Percentiles rank a stretch among this genome's conserved stretches.
Evolutionary conservation across 2,113 vertebrate genomes (phyloP).

Genomic region (Rostratula benghalensis): DNA sequence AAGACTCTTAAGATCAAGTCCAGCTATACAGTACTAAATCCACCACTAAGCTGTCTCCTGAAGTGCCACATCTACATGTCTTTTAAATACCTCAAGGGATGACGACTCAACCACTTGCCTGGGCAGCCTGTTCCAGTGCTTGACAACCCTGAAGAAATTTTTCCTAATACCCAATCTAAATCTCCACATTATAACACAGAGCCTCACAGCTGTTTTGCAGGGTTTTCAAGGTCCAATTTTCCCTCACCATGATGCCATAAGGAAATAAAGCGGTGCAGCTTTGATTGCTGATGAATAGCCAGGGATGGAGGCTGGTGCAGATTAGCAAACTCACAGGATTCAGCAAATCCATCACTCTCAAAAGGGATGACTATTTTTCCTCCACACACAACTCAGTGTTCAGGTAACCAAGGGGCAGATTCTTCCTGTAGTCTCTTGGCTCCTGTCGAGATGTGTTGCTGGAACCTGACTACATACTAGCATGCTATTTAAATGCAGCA

Average conservation of each 20-base stretch:
- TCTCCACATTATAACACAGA: fast-evolving
- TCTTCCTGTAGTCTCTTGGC: not conserved
- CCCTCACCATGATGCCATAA: fast-evolving
- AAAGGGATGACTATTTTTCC: too few species aligned
- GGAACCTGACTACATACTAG: not conserved
- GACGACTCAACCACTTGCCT: not conserved
- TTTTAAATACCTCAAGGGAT: not conserved
- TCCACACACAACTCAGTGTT: not conserved
- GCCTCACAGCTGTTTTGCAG: not conserved
- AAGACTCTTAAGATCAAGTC: not conserved
- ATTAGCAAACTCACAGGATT: not conserved
- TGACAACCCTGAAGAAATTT: not conserved
- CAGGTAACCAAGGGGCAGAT: not conserved
- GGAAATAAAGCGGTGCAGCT: not conserved
- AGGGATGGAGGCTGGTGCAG: not conserved
- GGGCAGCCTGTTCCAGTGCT: not conserved
- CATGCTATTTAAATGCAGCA: too few species aligned
- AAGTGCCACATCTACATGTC: not conserved
- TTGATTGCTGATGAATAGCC: not conserved
- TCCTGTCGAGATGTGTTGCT: not conserved
- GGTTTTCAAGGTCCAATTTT: not conserved
- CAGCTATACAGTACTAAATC: not conserved
- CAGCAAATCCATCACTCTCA: not conserved
- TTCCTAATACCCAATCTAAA: not conserved
- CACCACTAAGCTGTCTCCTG: not conserved